Conservation (phyloP, 2,113 vertebrate species). For the cat (Felis catus) region DNA sequence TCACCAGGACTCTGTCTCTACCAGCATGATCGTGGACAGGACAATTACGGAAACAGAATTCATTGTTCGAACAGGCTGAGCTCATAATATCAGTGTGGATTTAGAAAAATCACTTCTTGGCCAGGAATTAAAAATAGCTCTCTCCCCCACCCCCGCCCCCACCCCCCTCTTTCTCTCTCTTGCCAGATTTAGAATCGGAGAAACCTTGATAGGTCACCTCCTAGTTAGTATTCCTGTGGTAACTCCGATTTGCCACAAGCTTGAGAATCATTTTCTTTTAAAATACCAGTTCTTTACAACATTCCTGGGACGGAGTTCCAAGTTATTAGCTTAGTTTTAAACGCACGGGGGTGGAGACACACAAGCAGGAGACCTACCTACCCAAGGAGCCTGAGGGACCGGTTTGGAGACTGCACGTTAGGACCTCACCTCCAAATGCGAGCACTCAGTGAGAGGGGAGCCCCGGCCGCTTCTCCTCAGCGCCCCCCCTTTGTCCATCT, state of each 20-base stretch:
- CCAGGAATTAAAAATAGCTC: conserved; percentile 69
- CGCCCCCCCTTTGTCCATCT: accelerated
- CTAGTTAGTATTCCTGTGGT: conserved; percentile 37
- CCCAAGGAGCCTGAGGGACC: no score
- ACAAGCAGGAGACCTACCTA: background rate
- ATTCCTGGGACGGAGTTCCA: background rate
- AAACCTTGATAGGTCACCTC: background rate
- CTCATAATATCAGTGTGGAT: conserved; percentile 48
- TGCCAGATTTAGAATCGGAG: conserved; percentile 53
- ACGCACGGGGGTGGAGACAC: background rate
- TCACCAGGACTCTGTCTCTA: background rate
- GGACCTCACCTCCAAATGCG: background rate
- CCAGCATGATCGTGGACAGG: background rate
- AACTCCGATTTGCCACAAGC: background rate
- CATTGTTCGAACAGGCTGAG: conserved; percentile 28
- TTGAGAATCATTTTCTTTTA: conserved; percentile 6
- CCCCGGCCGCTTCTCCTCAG: background rate
- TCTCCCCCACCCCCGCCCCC: background rate
- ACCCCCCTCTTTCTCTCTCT: background rate
- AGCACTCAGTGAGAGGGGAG: background rate
- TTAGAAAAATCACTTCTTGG: conserved; percentile 23
- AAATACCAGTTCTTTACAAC: background rate
- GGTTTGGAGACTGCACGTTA: accelerated
- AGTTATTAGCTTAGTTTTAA: background rate
- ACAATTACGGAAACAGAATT: conserved; percentile 39